Conservation (phyloP, 1,140 invertebrate genomes). For the Stratiolaelaps scimitus region DNA sequence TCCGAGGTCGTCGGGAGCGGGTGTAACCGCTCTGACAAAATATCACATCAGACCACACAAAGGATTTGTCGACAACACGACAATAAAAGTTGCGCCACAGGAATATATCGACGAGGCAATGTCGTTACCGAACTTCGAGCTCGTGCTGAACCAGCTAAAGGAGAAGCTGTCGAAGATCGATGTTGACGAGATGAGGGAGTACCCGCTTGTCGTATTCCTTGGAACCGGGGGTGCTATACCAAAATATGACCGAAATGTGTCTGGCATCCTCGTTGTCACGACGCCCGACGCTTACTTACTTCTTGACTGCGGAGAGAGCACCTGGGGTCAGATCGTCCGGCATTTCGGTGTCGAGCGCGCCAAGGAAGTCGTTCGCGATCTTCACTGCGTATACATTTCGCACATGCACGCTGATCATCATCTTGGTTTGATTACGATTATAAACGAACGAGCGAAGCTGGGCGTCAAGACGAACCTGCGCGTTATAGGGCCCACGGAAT, state of each 20-base stretch:
- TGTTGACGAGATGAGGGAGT: conserved; percentile 40
- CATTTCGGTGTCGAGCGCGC: conserved; percentile 58
- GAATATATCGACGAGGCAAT: conserved; percentile 55
- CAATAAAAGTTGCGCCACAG: no score
- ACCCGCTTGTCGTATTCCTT: conserved; percentile 70
- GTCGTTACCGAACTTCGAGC: conserved; percentile 49
- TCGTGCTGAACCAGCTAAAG: conserved; percentile 45
- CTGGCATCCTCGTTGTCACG: conserved; percentile 60
- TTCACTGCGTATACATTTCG: conserved; percentile 68
- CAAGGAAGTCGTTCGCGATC: conserved; percentile 51
- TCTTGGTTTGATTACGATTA: conserved; percentile 57
- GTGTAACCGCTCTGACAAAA: no score
- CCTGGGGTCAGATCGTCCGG: conserved; percentile 65
- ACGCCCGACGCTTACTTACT: conserved; percentile 46
- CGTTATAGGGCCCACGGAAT: conserved; percentile 27
- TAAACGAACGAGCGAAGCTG: conserved; percentile 47
- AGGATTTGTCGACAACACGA: no score
- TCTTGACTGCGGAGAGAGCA: conserved; percentile 90
- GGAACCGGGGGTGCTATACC: conserved; percentile 87
- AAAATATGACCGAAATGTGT: conserved; percentile 79
- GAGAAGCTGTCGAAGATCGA: conserved; percentile 38
- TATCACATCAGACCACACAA: no score
- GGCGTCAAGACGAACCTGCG: conserved; percentile 13
- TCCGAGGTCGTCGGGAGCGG: background rate
- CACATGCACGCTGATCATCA: conserved; percentile 94